Percentiles rank a stretch among this genome's conserved stretches.
phyloP scores from a whole-genome alignment of 2,113 vertebrate species.

The Percina caprodes region DNA sequence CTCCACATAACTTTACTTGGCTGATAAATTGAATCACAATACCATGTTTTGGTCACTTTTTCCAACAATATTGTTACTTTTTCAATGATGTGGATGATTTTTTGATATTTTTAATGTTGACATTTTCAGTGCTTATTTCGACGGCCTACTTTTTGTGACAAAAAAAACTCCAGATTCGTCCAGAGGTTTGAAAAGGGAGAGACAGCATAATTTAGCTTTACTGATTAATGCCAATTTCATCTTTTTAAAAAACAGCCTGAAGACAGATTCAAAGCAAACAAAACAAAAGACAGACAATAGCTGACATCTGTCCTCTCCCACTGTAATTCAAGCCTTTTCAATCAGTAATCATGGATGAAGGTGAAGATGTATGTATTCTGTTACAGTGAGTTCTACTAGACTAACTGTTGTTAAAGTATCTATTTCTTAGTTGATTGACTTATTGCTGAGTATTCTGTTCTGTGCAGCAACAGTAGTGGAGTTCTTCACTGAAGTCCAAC shows the following conservation, averaged over 20 bases:
- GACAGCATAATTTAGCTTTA: not conserved
- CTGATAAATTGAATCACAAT: not conserved
- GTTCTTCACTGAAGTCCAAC: not conserved
- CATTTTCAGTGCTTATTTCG: too few relatives aligned
- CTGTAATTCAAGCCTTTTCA: not conserved
- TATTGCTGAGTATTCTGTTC: constrained; percentile 8
- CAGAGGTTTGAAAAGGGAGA: not conserved
- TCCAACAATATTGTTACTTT: too few relatives aligned
- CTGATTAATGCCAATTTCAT: constrained; percentile 17
- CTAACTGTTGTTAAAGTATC: constrained; percentile 4
- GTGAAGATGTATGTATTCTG: constrained; percentile 1
- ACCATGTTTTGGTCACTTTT: too few relatives aligned
- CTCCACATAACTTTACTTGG: not conserved
- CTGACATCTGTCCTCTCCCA: not conserved
- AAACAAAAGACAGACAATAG: not conserved
- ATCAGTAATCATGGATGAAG: not conserved
- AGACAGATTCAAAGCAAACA: constrained; percentile 1
- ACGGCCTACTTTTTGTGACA: too few relatives aligned
- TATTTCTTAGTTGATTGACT: constrained; percentile 13
- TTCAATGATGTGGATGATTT: too few relatives aligned
- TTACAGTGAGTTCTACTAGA: not conserved
- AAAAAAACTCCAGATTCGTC: too few relatives aligned
- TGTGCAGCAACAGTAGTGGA: not conserved
- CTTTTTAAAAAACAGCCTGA: not conserved
- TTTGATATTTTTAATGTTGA: too few relatives aligned